phyloP scores from a whole-genome alignment of 2,797 vertebrate species.

The Molossus molossus region DNA sequence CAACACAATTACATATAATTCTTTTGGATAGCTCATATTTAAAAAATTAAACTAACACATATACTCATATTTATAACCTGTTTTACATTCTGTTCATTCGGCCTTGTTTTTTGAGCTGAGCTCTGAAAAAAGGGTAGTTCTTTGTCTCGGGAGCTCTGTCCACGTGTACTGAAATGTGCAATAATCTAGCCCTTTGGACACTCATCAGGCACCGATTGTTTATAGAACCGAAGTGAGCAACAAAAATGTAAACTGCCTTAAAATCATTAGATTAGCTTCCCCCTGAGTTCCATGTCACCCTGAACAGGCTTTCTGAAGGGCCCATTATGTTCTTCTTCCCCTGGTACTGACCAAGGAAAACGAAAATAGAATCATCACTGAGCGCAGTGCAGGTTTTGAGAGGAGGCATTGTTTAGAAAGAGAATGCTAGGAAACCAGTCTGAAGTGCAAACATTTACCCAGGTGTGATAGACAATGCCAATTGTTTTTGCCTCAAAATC shows the following conservation, averaged over 20 bases:
- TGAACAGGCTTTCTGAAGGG: slow-evolving; percentile 60
- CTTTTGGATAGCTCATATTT: not conserved
- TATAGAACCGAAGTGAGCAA: slow-evolving; percentile 51
- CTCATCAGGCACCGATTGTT: slow-evolving; percentile 57
- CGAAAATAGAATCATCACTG: slow-evolving; percentile 80
- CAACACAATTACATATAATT: slow-evolving; percentile 17
- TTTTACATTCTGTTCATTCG: slow-evolving; percentile 41
- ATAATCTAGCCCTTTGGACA: not conserved
- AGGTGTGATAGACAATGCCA: slow-evolving; percentile 53
- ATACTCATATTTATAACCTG: not conserved
- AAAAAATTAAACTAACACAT: slow-evolving; percentile 16
- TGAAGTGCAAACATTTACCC: slow-evolving; percentile 70
- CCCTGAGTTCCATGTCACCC: slow-evolving; percentile 48
- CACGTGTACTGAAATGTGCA: slow-evolving; percentile 49
- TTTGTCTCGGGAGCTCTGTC: not conserved
- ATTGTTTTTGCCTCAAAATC: slow-evolving; percentile 70
- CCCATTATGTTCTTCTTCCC: slow-evolving; percentile 72
- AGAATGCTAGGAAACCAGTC: slow-evolving; percentile 78
- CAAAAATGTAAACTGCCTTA: slow-evolving; percentile 66
- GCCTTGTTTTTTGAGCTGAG: slow-evolving; percentile 34
- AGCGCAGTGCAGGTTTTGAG: slow-evolving; percentile 60
- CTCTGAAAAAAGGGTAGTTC: slow-evolving; percentile 1
- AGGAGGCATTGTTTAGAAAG: slow-evolving; percentile 78
- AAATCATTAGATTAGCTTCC: slow-evolving; percentile 75
- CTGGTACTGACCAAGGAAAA: slow-evolving; percentile 73